Percentiles rank a stretch among this genome's conserved stretches.
Evolutionary conservation across 2,113 vertebrate genomes (phyloP).

Genomic region (Piaya cayana): DNA sequence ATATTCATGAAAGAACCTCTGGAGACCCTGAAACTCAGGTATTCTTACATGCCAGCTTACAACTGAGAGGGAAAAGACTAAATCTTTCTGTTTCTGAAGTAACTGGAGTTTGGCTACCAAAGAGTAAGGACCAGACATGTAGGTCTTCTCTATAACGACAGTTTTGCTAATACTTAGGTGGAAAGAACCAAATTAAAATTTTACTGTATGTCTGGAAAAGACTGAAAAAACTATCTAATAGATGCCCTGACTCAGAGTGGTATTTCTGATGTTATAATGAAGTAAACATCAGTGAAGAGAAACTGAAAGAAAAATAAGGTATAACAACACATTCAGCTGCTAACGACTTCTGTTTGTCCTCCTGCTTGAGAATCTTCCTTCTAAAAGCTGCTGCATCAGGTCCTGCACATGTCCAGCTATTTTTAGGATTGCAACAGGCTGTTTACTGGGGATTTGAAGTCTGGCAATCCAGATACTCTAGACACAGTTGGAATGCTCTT

Average conservation of each 20-base stretch:
- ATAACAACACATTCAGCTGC: background rate
- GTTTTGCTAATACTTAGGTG: background rate
- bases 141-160: background rate
- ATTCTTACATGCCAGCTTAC: background rate
- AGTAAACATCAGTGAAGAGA: background rate
- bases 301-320: background rate
- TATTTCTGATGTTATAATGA: background rate
- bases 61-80: background rate
- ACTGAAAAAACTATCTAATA: background rate
- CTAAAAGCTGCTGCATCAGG: conserved; percentile 59
- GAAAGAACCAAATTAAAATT: background rate
- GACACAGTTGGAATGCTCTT: conserved; percentile 66
- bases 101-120: background rate
- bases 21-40: background rate
- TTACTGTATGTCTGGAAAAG: background rate
- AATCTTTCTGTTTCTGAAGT: background rate
- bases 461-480: conserved; percentile 68
- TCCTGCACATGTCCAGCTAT: conserved; percentile 62
- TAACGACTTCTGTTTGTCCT: conserved; percentile 2
- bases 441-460: conserved; percentile 68
- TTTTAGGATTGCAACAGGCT: conserved; percentile 63
- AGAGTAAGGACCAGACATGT: background rate
- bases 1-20: background rate
- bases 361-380: conserved; percentile 5
- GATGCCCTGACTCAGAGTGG: background rate